These are phyloP conservation scores for Ornithoptera priamus DNA, from an alignment of 2,888 invertebrate genomes.

Conservation along the genomic window DNA sequence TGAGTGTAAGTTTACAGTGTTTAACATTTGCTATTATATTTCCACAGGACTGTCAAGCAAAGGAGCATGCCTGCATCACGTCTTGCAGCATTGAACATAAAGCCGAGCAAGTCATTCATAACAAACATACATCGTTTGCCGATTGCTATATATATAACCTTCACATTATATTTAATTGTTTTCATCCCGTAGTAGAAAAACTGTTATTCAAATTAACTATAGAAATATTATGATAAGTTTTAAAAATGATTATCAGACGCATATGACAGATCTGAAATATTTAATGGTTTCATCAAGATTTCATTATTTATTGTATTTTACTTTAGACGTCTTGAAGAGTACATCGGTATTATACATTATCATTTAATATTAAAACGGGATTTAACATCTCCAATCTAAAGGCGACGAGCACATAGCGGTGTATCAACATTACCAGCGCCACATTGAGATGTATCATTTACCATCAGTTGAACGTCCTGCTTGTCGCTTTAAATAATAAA, in stretches of 20 bases:
- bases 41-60: constrained; percentile 63
- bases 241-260: not conserved
- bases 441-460: no score
- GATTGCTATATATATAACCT: constrained; percentile 28
- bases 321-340: no score
- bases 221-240: not conserved
- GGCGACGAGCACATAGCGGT: no score
- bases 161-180: constrained; percentile 26
- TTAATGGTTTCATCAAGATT: no score
- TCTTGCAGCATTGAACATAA: constrained; percentile 51
- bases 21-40: constrained; percentile 22
- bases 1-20: not conserved
- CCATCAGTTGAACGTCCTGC: no score
- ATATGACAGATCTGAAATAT: no score
- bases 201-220: not conserved
- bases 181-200: not conserved
- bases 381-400: not conserved
- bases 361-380: not conserved
- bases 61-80: constrained; percentile 61
- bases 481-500: no score
- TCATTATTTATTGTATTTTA: no score
- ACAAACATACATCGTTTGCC: constrained; percentile 12
- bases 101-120: constrained; percentile 35
- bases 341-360: not conserved
- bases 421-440: no score